Evolutionary conservation across 2,113 vertebrate species (phyloP).

Genomic region (Dipodomys merriami): DNA sequence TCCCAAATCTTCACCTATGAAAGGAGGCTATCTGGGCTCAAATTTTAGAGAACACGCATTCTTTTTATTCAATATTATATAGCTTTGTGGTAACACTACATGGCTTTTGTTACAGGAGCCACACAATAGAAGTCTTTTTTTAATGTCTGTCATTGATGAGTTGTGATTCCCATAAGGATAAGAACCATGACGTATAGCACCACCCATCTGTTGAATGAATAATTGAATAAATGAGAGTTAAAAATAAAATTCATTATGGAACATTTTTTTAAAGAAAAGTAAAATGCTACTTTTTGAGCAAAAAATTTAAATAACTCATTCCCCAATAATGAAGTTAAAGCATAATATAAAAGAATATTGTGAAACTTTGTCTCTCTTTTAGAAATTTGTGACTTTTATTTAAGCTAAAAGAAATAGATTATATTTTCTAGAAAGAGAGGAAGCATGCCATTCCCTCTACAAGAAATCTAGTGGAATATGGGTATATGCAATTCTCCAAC

Average conservation of each 20-base stretch:
- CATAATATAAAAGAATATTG: slow-evolving; percentile 8
- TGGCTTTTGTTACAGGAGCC: not conserved
- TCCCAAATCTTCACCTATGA: not conserved
- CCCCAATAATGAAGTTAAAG: slow-evolving; percentile 44
- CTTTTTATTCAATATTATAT: not conserved
- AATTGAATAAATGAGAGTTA: not conserved
- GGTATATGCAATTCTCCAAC: not conserved
- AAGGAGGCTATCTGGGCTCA: not conserved
- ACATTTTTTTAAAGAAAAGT: slow-evolving; percentile 1
- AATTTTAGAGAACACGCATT: not conserved
- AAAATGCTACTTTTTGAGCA: not conserved
- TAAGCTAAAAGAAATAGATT: slow-evolving; percentile 28
- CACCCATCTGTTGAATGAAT: not conserved
- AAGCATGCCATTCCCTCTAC: not conserved
- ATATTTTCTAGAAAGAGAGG: slow-evolving; percentile 27
- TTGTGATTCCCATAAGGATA: not conserved
- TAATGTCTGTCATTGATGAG: not conserved
- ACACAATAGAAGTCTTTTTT: not conserved
- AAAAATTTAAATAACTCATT: slow-evolving; percentile 58
- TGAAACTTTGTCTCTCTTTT: slow-evolving; percentile 8
- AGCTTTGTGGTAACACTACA: not conserved
- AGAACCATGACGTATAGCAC: not conserved
- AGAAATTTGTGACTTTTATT: slow-evolving; percentile 46
- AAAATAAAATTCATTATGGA: not conserved
- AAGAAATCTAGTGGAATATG: slow-evolving; percentile 47